A percentile compares a stretch with the other conserved stretches of the same genome.
phyloP scores from a whole-genome alignment of 2,113 vertebrate genomes.

The Hippocampus barbouri region DNA sequence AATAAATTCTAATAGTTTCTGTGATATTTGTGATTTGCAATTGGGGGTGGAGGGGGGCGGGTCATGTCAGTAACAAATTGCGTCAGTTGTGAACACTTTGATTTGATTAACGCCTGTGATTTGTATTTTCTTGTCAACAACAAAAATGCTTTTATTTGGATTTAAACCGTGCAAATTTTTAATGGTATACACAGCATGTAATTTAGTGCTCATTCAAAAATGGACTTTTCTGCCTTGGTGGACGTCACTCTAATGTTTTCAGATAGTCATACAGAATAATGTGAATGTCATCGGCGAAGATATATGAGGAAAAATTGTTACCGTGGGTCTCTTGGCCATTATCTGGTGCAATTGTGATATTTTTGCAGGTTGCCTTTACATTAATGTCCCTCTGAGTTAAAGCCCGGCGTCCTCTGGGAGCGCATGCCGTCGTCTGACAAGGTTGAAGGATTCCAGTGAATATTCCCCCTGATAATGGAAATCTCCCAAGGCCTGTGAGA shows the following conservation, averaged over 20 bases:
- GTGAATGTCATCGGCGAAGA: not conserved
- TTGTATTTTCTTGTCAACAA: not conserved
- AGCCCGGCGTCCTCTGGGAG: slow-evolving; percentile 52
- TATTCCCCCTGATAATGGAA: slow-evolving; percentile 62
- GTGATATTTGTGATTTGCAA: no score
- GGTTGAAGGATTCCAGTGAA: slow-evolving; percentile 65
- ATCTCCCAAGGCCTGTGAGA: slow-evolving; percentile 55
- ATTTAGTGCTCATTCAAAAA: not conserved
- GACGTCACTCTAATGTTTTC: not conserved
- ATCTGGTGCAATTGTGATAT: slow-evolving; percentile 22
- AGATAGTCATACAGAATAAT: not conserved
- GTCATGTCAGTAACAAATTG: not conserved
- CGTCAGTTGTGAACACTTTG: not conserved
- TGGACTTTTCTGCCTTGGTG: not conserved
- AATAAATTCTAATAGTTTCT: no score
- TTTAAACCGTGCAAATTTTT: not conserved
- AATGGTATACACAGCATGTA: not conserved
- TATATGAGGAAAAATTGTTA: slow-evolving; percentile 4
- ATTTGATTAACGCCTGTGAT: not conserved
- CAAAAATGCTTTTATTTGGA: no score
- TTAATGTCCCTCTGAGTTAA: slow-evolving; percentile 58
- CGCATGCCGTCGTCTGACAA: slow-evolving; percentile 60
- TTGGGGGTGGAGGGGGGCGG: no score
- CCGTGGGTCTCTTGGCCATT: slow-evolving; percentile 21
- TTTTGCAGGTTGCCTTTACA: slow-evolving; percentile 57